Evolutionary conservation across 2,113 vertebrate species (phyloP).

Genomic region (Corythaeola cristata): DNA sequence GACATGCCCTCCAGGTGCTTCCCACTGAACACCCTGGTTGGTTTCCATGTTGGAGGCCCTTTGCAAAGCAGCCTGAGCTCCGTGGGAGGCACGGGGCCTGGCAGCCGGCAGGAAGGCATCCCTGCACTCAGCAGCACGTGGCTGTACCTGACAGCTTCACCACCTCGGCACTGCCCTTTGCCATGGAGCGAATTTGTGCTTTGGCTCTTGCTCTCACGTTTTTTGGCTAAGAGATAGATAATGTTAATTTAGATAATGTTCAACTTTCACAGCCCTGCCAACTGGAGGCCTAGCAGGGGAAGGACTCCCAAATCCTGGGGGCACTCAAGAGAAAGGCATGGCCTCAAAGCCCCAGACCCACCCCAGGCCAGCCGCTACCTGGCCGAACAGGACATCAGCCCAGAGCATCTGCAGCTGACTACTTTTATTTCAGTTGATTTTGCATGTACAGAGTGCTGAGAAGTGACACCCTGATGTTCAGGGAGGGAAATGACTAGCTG

Average conservation of each 20-base stretch:
- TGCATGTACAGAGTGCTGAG: not conserved
- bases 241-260: not conserved
- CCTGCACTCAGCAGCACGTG: fast-evolving
- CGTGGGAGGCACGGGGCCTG: fast-evolving
- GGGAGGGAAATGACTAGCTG: not conserved
- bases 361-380: not conserved
- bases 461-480: not conserved
- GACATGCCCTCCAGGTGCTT: fast-evolving
- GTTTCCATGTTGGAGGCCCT: not conserved
- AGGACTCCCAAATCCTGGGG: not conserved
- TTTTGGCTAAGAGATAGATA: not conserved
- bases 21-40: not conserved
- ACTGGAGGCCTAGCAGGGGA: not conserved
- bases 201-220: not conserved
- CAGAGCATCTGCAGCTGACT: not conserved
- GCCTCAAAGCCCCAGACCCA: not conserved
- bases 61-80: not conserved
- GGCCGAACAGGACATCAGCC: not conserved
- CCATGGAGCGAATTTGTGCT: not conserved
- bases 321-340: not conserved
- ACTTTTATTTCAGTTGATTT: not conserved
- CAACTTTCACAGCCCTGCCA: not conserved
- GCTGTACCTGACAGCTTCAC: not conserved
- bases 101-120: not conserved
- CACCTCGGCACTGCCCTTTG: not conserved